Evolutionary conservation across 2,797 vertebrate species (phyloP), one percentile per base, ranked within the genome.

Genomic region (Lacerta agilis): DNA sequence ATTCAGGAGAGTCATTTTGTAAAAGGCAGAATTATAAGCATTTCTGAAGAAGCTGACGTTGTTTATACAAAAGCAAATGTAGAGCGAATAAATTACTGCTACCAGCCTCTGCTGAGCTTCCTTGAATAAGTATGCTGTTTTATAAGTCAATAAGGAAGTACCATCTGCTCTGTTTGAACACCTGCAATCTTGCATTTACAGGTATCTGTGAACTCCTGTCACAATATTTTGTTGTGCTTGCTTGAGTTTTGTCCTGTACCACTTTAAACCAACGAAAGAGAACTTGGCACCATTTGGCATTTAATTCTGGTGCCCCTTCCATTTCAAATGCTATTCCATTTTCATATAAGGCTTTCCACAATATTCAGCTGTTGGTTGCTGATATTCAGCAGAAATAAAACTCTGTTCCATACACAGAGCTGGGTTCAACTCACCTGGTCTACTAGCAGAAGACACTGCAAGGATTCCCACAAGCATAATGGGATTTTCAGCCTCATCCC

Each of bases 181-280:
- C 8, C 13, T 90, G 25, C 78, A 87, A 85, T 79, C 78, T 58
- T 61, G 71, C 83, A 76, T 87, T 75, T 77, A 82, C 8, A 90
- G 20, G 13, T 89, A 64, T 61, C 41, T 84, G 49, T 55, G 43
- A 85, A 78, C 79, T n/a, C 82, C n/a, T 86, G 66, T 82, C 79
- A 91, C 84, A 94, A 88, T 87, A 91, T 81, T 89, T 4, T 61
- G 2, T 87, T 90, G 20, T 86, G 61, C 45, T 82, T 89, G 83
- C 79, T 81, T 86, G 86, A 86, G 33, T 2, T 89, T 89, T 73
- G 33, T 0, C 1, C n/a, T 85, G 86, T 83, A 5, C 6, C 69
- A 64, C 76, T 88, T 87, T 87, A 33, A 73, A 86, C 25, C 1
- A 83, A 90, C 69, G 77, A 84, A 83, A 88, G 1, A 87, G 25